These are phyloP conservation scores for Sapayoa aenigma DNA, from an alignment of 2,113 vertebrate genomes.

Conservation along the genomic window DNA sequence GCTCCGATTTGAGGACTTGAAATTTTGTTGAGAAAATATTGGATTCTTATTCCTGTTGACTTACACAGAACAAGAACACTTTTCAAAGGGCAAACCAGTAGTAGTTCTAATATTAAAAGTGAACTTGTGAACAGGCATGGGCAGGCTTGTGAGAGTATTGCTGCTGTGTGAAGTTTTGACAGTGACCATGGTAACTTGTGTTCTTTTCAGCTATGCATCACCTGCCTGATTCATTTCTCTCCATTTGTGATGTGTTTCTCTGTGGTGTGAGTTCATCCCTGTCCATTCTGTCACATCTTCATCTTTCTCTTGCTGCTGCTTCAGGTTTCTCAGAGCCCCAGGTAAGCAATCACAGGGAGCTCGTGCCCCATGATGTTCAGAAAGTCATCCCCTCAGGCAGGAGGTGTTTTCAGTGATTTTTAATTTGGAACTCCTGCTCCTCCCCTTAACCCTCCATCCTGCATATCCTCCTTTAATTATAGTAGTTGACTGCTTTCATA, in stretches of 20 bases:
- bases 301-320: constrained; percentile 70
- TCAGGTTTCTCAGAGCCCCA: constrained; percentile 66
- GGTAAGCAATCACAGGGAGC: constrained; percentile 56
- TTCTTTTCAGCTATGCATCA: constrained; percentile 74
- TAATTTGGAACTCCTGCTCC: neutral
- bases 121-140: neutral
- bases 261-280: constrained; percentile 75
- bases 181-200: constrained; percentile 63
- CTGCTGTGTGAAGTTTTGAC: constrained; percentile 33
- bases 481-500: neutral
- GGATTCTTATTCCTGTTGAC: neutral
- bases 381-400: neutral
- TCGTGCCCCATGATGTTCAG: neutral
- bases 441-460: neutral
- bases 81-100: neutral
- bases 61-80: neutral
- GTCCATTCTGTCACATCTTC: constrained; percentile 74
- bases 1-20: neutral
- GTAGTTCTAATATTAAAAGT: neutral
- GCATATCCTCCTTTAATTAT: neutral
- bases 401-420: neutral
- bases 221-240: constrained; percentile 73
- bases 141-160: constrained; percentile 23
- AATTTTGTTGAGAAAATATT: neutral
- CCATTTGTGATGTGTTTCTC: constrained; percentile 76